phyloP scores from a whole-genome alignment of 2,113 vertebrate species.

The Mesoclemmys tuberculata region DNA sequence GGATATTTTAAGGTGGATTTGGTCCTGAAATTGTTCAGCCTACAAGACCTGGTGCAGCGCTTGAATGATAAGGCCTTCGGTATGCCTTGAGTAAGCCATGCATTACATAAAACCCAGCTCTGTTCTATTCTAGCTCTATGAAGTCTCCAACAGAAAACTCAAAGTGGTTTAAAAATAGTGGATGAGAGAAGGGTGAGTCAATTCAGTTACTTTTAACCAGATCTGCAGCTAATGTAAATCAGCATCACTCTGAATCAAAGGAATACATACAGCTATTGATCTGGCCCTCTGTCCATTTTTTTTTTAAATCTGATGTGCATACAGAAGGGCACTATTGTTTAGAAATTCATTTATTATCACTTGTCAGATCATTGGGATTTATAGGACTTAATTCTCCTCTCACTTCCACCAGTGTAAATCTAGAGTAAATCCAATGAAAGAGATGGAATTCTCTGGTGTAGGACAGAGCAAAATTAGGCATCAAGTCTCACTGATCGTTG shows the following conservation, averaged over 20 bases:
- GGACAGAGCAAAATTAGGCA: not conserved
- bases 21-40: not conserved
- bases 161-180: not conserved
- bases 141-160: not conserved
- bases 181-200: not conserved
- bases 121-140: not conserved
- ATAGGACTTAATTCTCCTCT: constrained; percentile 11
- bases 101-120: not conserved
- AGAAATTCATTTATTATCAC: not conserved
- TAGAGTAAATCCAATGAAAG: not conserved
- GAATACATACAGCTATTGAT: not conserved
- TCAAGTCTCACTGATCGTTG: constrained; percentile 48
- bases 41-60: not conserved
- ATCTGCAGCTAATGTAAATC: not conserved
- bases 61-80: not conserved
- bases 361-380: not conserved
- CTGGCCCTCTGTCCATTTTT: not conserved
- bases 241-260: not conserved
- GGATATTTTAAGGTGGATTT: not conserved
- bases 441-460: constrained; percentile 9
- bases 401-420: not conserved
- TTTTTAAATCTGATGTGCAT: not conserved
- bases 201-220: not conserved
- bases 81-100: not conserved
- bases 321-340: not conserved